A percentile compares a stretch with the other conserved stretches of the same genome.
Evolutionary conservation across 2,113 vertebrate species (phyloP).

Genomic region (Bothrops jararaca): DNA sequence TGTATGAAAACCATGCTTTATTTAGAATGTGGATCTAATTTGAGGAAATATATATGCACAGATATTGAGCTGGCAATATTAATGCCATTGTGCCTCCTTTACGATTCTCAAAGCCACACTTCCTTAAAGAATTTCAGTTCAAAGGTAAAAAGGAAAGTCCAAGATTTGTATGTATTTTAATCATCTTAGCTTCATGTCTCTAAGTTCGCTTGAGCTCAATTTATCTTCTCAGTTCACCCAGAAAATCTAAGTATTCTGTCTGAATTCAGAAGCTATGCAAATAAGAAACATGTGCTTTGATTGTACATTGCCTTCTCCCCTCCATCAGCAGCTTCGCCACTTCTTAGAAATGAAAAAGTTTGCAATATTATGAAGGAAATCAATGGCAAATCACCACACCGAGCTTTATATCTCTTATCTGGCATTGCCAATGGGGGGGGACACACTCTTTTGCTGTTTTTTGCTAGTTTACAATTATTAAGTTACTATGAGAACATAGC

Average conservation of each 20-base stretch:
- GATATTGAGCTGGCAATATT: conserved; percentile 8
- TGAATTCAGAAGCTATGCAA: conserved; percentile 62
- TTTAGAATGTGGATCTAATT: conserved; percentile 39
- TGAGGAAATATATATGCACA: conserved; percentile 26
- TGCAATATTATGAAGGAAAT: not conserved
- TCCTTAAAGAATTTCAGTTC: conserved; percentile 17
- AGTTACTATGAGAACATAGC: not conserved
- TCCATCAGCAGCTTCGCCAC: conserved; percentile 47
- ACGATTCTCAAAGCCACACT: not conserved
- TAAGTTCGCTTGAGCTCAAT: conserved; percentile 31
- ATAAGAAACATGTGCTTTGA: conserved; percentile 60
- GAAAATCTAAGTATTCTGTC: conserved; percentile 37
- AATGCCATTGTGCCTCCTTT: not conserved
- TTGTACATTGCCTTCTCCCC: conserved; percentile 47
- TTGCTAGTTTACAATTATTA: not conserved
- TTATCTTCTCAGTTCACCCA: conserved; percentile 39
- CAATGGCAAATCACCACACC: not conserved
- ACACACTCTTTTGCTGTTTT: not conserved
- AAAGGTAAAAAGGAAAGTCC: not conserved
- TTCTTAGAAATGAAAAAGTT: conserved; percentile 9
- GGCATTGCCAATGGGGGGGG: not conserved
- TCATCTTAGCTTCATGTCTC: conserved; percentile 29
- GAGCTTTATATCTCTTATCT: not conserved
- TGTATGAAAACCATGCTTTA: conserved; percentile 29
- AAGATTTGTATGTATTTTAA: not conserved